phyloP scores from a whole-genome alignment of 2,797 vertebrate species.

The Glossophaga mutica region DNA sequence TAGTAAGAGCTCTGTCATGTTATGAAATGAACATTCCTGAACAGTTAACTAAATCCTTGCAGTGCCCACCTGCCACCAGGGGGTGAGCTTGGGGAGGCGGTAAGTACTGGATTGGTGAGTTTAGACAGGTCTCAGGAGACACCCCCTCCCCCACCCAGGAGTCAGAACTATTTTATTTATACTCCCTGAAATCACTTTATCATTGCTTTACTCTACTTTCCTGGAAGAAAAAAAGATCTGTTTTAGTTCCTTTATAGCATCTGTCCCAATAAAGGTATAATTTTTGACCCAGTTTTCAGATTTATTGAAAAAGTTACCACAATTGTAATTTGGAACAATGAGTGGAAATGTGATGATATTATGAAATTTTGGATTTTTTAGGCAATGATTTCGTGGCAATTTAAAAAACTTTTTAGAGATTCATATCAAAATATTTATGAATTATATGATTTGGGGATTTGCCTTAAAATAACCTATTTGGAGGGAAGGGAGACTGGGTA shows the following conservation, averaged over 20 bases:
- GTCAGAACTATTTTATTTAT: background rate
- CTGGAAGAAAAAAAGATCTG: background rate
- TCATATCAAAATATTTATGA: background rate
- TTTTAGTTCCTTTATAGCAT: background rate
- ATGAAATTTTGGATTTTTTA: background rate
- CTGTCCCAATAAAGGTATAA: background rate
- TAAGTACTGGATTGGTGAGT: slow-evolving; percentile 6
- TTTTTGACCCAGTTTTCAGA: background rate
- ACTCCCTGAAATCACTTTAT: background rate
- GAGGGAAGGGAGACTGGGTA: background rate
- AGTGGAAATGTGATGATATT: background rate
- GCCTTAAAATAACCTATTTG: background rate
- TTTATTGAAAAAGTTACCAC: background rate
- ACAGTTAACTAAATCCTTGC: slow-evolving; percentile 54
- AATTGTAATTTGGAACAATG: background rate
- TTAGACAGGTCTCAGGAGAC: slow-evolving; percentile 52
- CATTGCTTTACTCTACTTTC: background rate
- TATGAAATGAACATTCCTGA: slow-evolving; percentile 66
- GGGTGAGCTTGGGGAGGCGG: background rate
- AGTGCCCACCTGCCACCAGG: slow-evolving; percentile 45
- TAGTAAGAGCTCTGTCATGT: slow-evolving; percentile 41
- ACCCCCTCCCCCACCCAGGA: background rate
- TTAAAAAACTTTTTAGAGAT: background rate
- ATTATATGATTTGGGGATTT: background rate
- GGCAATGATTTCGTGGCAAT: background rate